Evolutionary conservation across 1,140 invertebrate genomes (phyloP).

Genomic region (Pogonus chalceus): DNA sequence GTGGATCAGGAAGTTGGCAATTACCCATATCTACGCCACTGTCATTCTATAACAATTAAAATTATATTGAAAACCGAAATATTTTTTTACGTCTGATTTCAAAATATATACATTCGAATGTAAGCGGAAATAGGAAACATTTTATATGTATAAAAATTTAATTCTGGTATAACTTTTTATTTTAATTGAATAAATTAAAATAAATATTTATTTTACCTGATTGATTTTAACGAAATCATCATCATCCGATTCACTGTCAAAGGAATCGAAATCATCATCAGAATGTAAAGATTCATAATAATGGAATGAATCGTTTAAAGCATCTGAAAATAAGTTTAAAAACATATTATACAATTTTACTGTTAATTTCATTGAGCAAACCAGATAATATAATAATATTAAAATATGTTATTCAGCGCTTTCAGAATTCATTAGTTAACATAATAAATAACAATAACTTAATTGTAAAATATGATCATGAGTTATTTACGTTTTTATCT

Average conservation of each 20-base stretch:
- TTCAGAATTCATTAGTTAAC: too few species aligned
- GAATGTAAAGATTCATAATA: background rate
- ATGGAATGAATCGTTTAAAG: slow-evolving; percentile 18
- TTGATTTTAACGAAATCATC: slow-evolving; percentile 32
- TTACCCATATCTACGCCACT: slow-evolving; percentile 41
- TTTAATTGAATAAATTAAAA: background rate
- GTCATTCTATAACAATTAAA: slow-evolving; percentile 30
- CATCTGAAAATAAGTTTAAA: slow-evolving; percentile 41
- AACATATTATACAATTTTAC: too few species aligned
- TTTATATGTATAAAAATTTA: slow-evolving; percentile 2
- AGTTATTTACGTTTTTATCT: too few species aligned
- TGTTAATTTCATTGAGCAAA: too few species aligned
- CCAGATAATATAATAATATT: slow-evolving; percentile 52
- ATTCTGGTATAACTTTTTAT: background rate
- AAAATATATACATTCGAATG: slow-evolving; percentile 2
- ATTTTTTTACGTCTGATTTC: background rate
- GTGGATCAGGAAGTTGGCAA: slow-evolving; percentile 45
- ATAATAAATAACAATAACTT: too few species aligned
- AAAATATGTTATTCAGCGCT: slow-evolving; percentile 36
- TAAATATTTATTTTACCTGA: slow-evolving; percentile 13
- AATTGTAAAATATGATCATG: too few species aligned
- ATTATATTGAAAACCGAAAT: too few species aligned
- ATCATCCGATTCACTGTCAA: slow-evolving; percentile 51
- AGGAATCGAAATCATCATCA: slow-evolving; percentile 49
- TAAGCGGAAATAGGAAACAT: slow-evolving; percentile 7